Conservation (phyloP, 1,140 invertebrate species). For the Octopus bimaculoides region DNA sequence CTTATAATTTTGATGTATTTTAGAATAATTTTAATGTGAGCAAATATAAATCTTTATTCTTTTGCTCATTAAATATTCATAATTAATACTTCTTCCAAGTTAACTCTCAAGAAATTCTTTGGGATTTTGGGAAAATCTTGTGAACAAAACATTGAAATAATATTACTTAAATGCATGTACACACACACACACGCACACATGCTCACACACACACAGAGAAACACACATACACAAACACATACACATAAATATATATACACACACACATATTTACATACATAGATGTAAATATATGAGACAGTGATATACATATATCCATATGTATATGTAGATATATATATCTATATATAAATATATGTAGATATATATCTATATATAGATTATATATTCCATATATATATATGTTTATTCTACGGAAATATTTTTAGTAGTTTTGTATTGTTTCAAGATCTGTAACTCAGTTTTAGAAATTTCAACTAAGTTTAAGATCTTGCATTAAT, state of each 20-base stretch:
- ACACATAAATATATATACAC: neutral
- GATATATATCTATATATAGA: too few species aligned
- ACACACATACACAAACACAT: slow-evolving; percentile 1
- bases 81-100: too few species aligned
- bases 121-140: too few species aligned
- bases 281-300: too few species aligned
- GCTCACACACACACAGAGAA: slow-evolving; percentile 16
- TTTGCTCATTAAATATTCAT: too few species aligned
- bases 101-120: too few species aligned
- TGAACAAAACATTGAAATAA: too few species aligned
- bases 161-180: neutral
- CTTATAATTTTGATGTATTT: neutral
- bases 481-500: neutral
- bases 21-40: neutral
- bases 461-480: slow-evolving; percentile 6
- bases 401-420: neutral
- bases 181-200: neutral
- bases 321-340: too few species aligned
- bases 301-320: too few species aligned
- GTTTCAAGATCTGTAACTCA: slow-evolving; percentile 11
- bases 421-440: neutral
- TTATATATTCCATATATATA: too few species aligned
- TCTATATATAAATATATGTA: too few species aligned
- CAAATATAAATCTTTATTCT: too few species aligned
- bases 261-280: neutral